Evolutionary conservation across 2,113 vertebrate species (phyloP), one percentile per base, ranked within the genome.

Genomic region (Anolis carolinensis): DNA sequence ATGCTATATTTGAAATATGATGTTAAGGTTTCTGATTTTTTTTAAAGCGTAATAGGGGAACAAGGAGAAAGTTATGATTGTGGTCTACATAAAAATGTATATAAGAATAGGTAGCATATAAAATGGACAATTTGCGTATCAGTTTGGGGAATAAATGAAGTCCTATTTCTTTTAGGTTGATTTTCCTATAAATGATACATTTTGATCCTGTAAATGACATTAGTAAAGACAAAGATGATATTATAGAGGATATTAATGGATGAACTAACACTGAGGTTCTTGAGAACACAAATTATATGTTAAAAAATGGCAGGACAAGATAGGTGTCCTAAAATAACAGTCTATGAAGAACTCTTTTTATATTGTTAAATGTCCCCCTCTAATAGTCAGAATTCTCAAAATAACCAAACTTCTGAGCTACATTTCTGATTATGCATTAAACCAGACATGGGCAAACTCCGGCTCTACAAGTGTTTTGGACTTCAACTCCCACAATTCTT

Each of bases 121-220:
- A 83, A 9, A 10, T 36, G 6, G 71, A 1, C 4, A 73, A 30
- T 9, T 7, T 30, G 18, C n/a, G 25, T 62, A 30, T 36, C 52
- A 74, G 25, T 7, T 16, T 9, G 11, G 59, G 50, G 67, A 82
- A 72, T 6, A 27, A 36, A 30, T 14, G 62, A 44, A 10, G 25
- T 99, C 98, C 0, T 98, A 99, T 95, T 99, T 99, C 39, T 44
- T 44, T 91, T 99, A 99, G 0, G 98, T 98, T 0, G 98, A 97
- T 88, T 98, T 97, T 96, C 11, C 36, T 99, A 98, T 95, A 99
- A 99, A 55, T 13, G 98, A 99, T 98, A 95, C 8, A 8, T 27
- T 98, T 98, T 98, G 34, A 98, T 98, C 91, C 98, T 98, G 95
- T 99, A 98, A 92, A 99, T 99, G 92, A 99, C 98, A 95, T 99